Evolutionary conservation across 2,113 vertebrate species (phyloP), one percentile per base, ranked within the genome.

Genomic region (Melanostigma gelatinosum): DNA sequence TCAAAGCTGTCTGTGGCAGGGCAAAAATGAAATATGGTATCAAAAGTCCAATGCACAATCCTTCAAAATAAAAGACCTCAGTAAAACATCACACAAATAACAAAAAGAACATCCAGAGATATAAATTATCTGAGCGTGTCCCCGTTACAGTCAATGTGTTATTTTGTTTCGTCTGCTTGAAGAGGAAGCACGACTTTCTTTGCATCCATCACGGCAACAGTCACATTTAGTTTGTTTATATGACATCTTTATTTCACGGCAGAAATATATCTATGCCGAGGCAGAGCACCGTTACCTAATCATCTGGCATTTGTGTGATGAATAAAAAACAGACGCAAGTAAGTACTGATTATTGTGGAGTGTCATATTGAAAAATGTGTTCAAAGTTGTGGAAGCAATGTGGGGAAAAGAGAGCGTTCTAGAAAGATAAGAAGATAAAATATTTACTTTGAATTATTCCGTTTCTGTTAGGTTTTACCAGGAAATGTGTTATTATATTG

Each of bases 21-120:
- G 27, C 18, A 77, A 48, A 64, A 76, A 70, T 16, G 6, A 73
- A 72, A 86, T 68, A 57, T 38, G 24, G 16, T 36, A 58, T 62
- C 57, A 67, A 60, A 69, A 76, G 52, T 44, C 32, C 2, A 38
- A 50, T 29, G 50, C 42, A 38, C 50, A 75, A 27, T n/a, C 27
- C 15, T 54, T 72, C 7, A 46, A n/a, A 83, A 16, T 44, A 69
- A 76, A 66, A 24, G 1, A 27, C 57, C 6, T 7, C 6, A 4
- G 0, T 16, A 8, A 27, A 72, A 61, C 42, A 77, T 70, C 29
- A 68, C 22, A 73, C 11, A 60, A 54, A 44, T 52, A 69, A 60
- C 15, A 36, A 65, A 61, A 69, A 40, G 18, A 42, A 69, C 22
- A 74, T 40, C 12, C 46, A 68, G 27, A 34, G 6, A 67, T 77